These are phyloP conservation scores for Ciconia maguari DNA, from an alignment of 2,113 vertebrate genomes.

Conservation along the genomic window DNA sequence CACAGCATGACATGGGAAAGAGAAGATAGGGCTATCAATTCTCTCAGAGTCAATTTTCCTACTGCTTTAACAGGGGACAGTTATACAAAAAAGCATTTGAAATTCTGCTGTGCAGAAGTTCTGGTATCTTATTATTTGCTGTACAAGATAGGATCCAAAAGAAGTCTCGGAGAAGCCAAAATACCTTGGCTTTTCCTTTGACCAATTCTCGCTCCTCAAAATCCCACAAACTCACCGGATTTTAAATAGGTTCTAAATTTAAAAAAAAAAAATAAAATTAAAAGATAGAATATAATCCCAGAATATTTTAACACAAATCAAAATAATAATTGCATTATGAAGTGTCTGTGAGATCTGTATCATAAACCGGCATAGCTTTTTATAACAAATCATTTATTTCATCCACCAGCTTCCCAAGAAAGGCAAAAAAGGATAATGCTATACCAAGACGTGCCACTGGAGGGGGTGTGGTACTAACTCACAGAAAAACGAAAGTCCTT, in stretches of 20 bases:
- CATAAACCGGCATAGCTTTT: neutral
- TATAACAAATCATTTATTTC: neutral
- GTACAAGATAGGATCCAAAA: neutral
- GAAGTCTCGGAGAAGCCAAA: neutral
- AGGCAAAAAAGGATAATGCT: neutral
- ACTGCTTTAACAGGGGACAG: neutral
- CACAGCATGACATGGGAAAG: neutral
- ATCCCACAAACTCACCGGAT: neutral
- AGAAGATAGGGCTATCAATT: neutral
- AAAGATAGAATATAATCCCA: neutral
- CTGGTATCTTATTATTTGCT: accelerated
- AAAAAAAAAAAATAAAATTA: neutral
- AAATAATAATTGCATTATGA: neutral
- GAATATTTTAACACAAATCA: neutral
- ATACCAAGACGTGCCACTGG: slow-evolving; percentile 15
- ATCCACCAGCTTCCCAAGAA: accelerated
- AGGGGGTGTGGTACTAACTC: neutral
- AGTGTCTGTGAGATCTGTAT: neutral
- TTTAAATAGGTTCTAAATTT: neutral
- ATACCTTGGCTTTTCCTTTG: neutral
- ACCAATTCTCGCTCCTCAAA: neutral
- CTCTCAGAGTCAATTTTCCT: neutral
- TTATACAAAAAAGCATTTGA: neutral
- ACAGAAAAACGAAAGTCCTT: neutral
- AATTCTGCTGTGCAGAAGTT: neutral